Evolutionary conservation across 2,888 invertebrate genomes (phyloP).

Genomic region (Polymixis flavicincta): DNA sequence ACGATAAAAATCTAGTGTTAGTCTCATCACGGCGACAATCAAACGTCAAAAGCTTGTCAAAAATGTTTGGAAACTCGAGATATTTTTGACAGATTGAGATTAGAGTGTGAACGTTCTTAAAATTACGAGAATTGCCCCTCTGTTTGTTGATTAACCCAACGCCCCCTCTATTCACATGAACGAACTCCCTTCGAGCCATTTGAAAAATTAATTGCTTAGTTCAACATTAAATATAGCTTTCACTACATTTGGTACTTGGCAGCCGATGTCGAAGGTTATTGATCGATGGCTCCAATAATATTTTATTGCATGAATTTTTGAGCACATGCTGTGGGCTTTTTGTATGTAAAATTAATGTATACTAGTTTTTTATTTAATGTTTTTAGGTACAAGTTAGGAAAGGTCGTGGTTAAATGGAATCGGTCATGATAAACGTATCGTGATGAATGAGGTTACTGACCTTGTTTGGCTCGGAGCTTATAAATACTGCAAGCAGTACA

Average conservation of each 20-base stretch:
- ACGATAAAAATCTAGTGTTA: no score
- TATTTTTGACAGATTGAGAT: no score
- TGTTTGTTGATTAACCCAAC: slow-evolving; percentile 37
- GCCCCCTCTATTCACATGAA: slow-evolving; percentile 19
- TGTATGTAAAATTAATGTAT: slow-evolving; percentile 1
- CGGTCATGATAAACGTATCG: background rate
- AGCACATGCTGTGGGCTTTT: slow-evolving; percentile 21
- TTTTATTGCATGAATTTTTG: slow-evolving; percentile 42
- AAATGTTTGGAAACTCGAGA: no score
- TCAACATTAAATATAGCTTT: slow-evolving; percentile 41
- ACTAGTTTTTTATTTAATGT: background rate
- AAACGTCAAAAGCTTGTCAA: no score
- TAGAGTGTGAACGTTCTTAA: no score
- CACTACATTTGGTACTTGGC: slow-evolving; percentile 40
- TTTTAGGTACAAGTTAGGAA: background rate
- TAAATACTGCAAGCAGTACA: no score
- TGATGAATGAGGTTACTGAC: background rate
- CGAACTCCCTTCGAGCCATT: slow-evolving; percentile 42
- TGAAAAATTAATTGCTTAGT: slow-evolving; percentile 60
- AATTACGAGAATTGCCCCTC: no score
- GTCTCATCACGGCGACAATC: no score
- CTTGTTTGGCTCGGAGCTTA: background rate
- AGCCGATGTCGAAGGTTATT: slow-evolving; percentile 19
- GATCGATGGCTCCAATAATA: slow-evolving; percentile 43
- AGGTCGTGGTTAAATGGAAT: no score